These are phyloP conservation scores for Rhynchomys soricoides DNA, from an alignment of 2,113 vertebrate species.

Conservation along the genomic window DNA sequence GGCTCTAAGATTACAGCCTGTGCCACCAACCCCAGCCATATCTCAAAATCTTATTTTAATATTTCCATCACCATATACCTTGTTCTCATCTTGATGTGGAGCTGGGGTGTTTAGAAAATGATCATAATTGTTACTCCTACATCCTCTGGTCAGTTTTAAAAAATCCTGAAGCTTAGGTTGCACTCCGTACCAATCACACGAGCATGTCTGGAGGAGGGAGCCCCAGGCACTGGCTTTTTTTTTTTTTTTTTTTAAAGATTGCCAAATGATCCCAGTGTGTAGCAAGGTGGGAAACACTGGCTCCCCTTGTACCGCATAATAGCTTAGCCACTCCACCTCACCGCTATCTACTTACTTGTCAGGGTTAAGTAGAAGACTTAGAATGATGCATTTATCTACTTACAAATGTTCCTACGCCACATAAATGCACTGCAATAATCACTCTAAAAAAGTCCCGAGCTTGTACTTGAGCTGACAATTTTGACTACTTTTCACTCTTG, in stretches of 20 bases:
- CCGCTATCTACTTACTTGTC: not conserved
- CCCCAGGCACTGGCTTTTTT: not conserved
- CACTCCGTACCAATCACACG: slow-evolving; percentile 27
- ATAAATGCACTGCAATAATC: not conserved
- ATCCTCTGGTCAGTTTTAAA: slow-evolving; percentile 34
- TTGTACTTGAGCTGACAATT: not conserved
- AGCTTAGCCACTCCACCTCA: slow-evolving; percentile 1
- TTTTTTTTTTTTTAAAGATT: too few relatives aligned
- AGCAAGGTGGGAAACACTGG: slow-evolving; percentile 24
- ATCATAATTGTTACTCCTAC: slow-evolving; percentile 17
- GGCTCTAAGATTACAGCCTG: not conserved
- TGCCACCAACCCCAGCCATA: not conserved
- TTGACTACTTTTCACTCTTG: slow-evolving; percentile 34
- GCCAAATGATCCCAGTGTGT: not conserved
- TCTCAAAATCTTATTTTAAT: slow-evolving; percentile 24
- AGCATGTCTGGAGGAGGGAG: not conserved
- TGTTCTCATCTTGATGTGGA: slow-evolving; percentile 22
- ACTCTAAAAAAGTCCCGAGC: not conserved
- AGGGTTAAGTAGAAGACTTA: slow-evolving; percentile 36
- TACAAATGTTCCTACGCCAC: slow-evolving; percentile 22
- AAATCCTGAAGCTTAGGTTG: slow-evolving; percentile 26
- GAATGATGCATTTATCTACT: slow-evolving; percentile 27
- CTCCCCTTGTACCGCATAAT: not conserved
- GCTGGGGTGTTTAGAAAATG: slow-evolving; percentile 47
- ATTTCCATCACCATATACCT: not conserved